phyloP scores from a whole-genome alignment of 2,797 vertebrate species.

The Enteromius paludinosus region DNA sequence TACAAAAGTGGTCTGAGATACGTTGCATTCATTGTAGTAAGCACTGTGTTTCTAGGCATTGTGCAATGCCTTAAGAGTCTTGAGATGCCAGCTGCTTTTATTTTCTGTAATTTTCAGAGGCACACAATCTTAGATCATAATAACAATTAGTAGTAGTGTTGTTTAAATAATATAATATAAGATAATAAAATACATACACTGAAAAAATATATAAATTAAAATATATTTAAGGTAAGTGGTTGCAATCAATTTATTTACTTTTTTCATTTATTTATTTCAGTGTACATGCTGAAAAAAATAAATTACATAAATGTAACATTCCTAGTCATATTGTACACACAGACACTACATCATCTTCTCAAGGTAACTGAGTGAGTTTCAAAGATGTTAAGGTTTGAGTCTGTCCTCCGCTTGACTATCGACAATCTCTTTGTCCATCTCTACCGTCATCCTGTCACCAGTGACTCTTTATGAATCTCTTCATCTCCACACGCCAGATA shows the following conservation, averaged over 20 bases:
- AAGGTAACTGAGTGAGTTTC: neutral
- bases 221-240: too few relatives aligned
- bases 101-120: neutral
- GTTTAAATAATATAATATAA: neutral
- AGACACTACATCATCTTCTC: neutral
- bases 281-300: neutral
- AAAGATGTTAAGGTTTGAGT: neutral
- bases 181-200: too few relatives aligned
- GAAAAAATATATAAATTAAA: too few relatives aligned
- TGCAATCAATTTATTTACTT: too few relatives aligned
- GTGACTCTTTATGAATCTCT: neutral
- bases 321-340: neutral
- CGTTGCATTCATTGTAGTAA: neutral
- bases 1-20: neutral
- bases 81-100: neutral
- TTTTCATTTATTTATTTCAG: too few relatives aligned
- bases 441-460: neutral
- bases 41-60: neutral
- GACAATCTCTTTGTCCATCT: neutral
- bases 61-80: neutral
- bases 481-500: conserved; percentile 7
- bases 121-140: neutral
- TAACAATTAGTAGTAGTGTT: neutral
- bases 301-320: neutral
- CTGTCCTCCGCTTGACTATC: neutral